A percentile compares a stretch with the other conserved stretches of the same genome.
Evolutionary conservation across 2,888 invertebrate genomes (phyloP).

Genomic region (Sympetrum striolatum): DNA sequence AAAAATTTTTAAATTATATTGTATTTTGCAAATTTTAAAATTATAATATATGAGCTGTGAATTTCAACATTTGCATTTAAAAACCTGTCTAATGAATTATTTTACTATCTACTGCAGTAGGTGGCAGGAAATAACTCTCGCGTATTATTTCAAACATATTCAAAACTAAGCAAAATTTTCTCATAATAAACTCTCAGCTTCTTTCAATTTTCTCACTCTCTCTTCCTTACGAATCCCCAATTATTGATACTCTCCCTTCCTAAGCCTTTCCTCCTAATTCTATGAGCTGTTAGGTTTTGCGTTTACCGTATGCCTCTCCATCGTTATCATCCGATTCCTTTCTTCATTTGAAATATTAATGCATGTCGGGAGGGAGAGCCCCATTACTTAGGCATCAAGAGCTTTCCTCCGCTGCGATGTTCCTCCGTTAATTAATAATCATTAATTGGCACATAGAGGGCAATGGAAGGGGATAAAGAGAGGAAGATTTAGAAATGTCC

Average conservation of each 20-base stretch:
- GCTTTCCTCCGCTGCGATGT: not conserved
- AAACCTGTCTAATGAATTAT: too few species aligned
- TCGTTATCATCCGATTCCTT: not conserved
- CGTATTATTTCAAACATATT: too few species aligned
- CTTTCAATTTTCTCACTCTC: not conserved
- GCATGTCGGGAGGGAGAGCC: not conserved
- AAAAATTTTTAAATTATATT: too few species aligned
- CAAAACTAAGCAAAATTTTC: too few species aligned
- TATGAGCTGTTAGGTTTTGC: not conserved
- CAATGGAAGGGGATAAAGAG: not conserved
- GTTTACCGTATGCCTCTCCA: not conserved
- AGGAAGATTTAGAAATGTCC: not conserved
- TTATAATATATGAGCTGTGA: too few species aligned
- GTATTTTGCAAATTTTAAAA: too few species aligned
- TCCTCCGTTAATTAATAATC: not conserved
- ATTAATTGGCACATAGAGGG: not conserved
- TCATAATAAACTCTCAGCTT: not conserved
- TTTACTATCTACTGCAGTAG: too few species aligned
- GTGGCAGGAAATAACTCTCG: too few species aligned
- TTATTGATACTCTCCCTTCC: not conserved
- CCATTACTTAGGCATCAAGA: not conserved
- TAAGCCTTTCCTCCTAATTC: not conserved
- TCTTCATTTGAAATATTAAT: not conserved
- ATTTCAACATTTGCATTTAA: too few species aligned
- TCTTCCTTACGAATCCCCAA: not conserved